These are phyloP conservation scores for Mustela lutreola DNA, from an alignment of 2,113 vertebrate species.

Conservation along the genomic window DNA sequence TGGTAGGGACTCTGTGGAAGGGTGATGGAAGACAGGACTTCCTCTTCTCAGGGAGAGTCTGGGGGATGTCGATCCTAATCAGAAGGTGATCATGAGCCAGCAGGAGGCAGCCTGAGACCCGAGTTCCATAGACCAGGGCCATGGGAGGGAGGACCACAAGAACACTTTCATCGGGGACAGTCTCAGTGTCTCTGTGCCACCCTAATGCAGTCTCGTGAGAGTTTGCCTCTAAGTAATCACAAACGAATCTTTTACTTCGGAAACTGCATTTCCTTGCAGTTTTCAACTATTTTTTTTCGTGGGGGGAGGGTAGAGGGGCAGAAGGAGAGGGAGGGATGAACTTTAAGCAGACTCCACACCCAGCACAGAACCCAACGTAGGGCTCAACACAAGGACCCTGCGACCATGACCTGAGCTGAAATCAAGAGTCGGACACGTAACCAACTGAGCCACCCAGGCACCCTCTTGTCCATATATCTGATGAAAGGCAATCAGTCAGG, in stretches of 20 bases:
- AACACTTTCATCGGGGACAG: accelerated
- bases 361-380: no score
- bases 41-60: background rate
- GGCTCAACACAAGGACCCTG: no score
- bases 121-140: background rate
- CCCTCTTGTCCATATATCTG: no score
- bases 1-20: background rate
- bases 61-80: background rate
- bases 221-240: conserved; percentile 9
- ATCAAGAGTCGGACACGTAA: no score
- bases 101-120: background rate
- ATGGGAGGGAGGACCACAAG: background rate
- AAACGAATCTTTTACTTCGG: background rate
- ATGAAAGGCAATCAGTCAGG: background rate
- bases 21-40: background rate
- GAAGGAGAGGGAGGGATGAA: no score
- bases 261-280: background rate
- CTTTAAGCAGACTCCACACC: no score
- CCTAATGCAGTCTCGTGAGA: background rate
- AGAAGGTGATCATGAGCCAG: background rate
- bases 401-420: no score
- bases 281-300: background rate
- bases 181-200: background rate
- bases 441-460: no score
- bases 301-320: no score